phyloP scores from a whole-genome alignment of 1,140 invertebrate genomes.

The Drosophila nannoptera region DNA sequence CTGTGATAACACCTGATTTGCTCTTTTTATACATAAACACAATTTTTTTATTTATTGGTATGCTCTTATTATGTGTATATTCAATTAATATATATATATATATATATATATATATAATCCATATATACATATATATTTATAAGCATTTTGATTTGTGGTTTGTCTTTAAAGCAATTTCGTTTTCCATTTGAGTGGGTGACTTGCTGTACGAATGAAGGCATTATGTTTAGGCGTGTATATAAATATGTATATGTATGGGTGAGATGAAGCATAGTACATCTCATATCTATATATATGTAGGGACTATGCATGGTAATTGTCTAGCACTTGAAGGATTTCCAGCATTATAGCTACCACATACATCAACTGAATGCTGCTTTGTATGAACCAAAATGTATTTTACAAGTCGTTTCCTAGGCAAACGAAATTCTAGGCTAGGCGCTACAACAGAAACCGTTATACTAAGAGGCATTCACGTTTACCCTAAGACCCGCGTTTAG shows the following conservation, averaged over 20 bases:
- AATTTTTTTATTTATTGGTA: constrained; percentile 21
- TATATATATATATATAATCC: constrained; percentile 46
- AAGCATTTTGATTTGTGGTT: constrained; percentile 65
- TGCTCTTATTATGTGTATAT: constrained; percentile 26
- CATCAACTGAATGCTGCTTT: constrained; percentile 14
- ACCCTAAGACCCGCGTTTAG: constrained; percentile 66
- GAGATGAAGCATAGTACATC: constrained; percentile 12
- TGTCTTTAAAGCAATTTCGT: constrained; percentile 69
- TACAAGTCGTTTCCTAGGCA: constrained; percentile 42
- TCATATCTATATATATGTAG: constrained; percentile 22
- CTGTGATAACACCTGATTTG: constrained; percentile 27
- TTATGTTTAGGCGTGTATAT: constrained; percentile 24
- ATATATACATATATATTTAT: constrained; percentile 35
- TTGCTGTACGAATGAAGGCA: constrained; percentile 41
- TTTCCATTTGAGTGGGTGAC: constrained; percentile 43
- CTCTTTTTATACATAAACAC: constrained; percentile 12
- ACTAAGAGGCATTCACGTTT: constrained; percentile 71
- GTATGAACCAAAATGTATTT: constrained; percentile 26
- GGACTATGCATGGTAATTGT: constrained; percentile 58
- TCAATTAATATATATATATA: constrained; percentile 22
- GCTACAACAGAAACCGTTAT: constrained; percentile 75
- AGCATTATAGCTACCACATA: constrained; percentile 47
- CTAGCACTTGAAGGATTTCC: constrained; percentile 51
- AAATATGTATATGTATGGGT: constrained; percentile 5
- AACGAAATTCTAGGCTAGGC: constrained; percentile 61